Percentiles rank a stretch among this genome's conserved stretches.
Conservation (phyloP, 2,113 vertebrate species). For the Anolis sagrei region DNA sequence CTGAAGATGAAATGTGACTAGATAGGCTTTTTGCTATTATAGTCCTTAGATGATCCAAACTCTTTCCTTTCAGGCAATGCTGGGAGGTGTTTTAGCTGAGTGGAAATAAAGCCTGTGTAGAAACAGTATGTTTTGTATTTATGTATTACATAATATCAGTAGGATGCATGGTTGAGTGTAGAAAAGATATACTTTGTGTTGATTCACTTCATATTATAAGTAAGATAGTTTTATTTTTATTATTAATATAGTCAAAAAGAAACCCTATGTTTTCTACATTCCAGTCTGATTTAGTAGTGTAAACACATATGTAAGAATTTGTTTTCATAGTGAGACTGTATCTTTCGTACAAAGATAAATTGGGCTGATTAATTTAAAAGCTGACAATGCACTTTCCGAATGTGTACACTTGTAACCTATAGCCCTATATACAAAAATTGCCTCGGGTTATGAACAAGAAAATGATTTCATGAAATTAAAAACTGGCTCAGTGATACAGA, state of each 20-base stretch:
- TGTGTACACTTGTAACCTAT: conserved; percentile 67
- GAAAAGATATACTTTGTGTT: not conserved
- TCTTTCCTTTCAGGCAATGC: not conserved
- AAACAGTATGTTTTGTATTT: not conserved
- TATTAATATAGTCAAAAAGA: not conserved
- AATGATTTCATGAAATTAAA: conserved; percentile 86
- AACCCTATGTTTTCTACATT: not conserved
- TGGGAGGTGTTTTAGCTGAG: not conserved
- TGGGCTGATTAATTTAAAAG: conserved; percentile 73
- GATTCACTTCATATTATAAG: not conserved
- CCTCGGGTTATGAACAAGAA: conserved; percentile 74
- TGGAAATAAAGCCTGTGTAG: not conserved
- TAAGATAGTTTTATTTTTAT: not conserved
- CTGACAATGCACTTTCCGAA: conserved; percentile 66
- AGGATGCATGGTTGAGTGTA: not conserved
- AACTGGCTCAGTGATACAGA: conserved; percentile 81
- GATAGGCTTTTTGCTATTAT: not conserved
- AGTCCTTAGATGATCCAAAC: not conserved
- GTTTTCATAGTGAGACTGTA: conserved; percentile 55
- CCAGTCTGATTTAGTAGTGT: not conserved
- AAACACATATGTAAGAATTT: conserved; percentile 40
- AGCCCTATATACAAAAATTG: conserved; percentile 64
- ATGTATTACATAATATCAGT: not conserved
- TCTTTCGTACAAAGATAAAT: conserved; percentile 72
- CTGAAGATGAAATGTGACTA: not conserved